Base-by-base conservation (phyloP, 1,140 invertebrate genomes). In the Pachypeltis micranthus region DNA sequence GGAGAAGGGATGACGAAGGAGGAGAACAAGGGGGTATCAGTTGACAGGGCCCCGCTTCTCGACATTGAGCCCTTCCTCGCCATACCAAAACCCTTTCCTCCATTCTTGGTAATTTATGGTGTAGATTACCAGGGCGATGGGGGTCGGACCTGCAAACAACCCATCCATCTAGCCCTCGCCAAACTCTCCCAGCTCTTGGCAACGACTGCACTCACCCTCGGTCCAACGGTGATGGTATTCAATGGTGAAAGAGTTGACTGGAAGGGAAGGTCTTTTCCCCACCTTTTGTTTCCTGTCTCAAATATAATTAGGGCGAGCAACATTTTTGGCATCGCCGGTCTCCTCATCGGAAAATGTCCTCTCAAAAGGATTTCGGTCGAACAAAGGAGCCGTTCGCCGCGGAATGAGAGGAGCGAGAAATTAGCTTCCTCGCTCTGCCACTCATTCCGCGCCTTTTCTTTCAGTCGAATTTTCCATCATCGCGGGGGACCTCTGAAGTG, bases 71-170 rank as follows among this genome's bases (percentile, higher is more conserved):
- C 57, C 7, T 4, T 21, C 29, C 26, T 59, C 28, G 25, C 57
- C 26, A 51, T 7, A 51, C 47, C 21, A 21, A 7, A 4, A 10
- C 4, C 47, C 47, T 21, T 51, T 51, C 19, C 47, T 39, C 47
- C 47, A 51, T 21, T 51, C 29, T 34, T 29, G 26, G 57, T 59
- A 59, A 59, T 59, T 59, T 59, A 59, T 59, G 57, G 57, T 29
- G 57, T 59, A 59, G 57, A 59, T 59, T 59, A 59, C 57, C 57
- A 28, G 25, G n/a, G 57, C 57, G 26, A 59, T 59, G 57, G 57
- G n/a, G 26, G 26, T 31, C 16, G 57, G 57, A 59, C 57, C 57
- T 59, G 57, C 57, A 59, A 59, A 59, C 57, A 59, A 59, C 57
- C 57, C 57, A 59, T 59, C 57, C 57, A 59, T 59, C 57, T 59